Conservation (phyloP, 2,888 invertebrate genomes). For the Mystacides longicornis region DNA sequence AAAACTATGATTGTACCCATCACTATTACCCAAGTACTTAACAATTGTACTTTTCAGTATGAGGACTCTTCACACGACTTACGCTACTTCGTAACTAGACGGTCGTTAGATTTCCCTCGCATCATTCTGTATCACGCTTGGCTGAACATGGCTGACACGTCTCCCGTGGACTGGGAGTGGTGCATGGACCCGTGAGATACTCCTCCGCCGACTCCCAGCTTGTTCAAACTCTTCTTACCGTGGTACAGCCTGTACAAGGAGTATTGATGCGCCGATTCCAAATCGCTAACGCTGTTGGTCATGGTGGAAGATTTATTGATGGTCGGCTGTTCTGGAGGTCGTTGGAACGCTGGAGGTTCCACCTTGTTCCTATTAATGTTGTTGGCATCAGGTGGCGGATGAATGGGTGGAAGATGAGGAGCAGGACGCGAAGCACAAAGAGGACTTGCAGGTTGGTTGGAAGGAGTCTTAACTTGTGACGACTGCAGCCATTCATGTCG, state of each 20-base stretch:
- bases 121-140: constrained; percentile 48
- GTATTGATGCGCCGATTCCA: constrained; percentile 34
- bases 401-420: constrained; percentile 19
- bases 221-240: constrained; percentile 31
- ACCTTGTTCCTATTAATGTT: constrained; percentile 29
- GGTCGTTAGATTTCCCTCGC: constrained; percentile 30
- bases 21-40: no score
- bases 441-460: constrained; percentile 40
- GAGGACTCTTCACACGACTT: no score
- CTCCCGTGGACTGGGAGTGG: constrained; percentile 58
- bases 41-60: no score
- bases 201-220: constrained; percentile 20
- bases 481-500: constrained; percentile 79
- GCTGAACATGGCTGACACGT: constrained; percentile 57
- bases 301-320: constrained; percentile 27
- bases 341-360: constrained; percentile 33
- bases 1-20: no score
- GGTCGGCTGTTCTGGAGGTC: constrained; percentile 38
- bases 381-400: constrained; percentile 5
- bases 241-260: constrained; percentile 37
- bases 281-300: constrained; percentile 31
- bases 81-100: no score
- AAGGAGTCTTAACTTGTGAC: constrained; percentile 44
- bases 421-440: constrained; percentile 42
- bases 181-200: constrained; percentile 35